Base-by-base conservation (phyloP, 2,797 vertebrate genomes). In the Trachops cirrhosus region DNA sequence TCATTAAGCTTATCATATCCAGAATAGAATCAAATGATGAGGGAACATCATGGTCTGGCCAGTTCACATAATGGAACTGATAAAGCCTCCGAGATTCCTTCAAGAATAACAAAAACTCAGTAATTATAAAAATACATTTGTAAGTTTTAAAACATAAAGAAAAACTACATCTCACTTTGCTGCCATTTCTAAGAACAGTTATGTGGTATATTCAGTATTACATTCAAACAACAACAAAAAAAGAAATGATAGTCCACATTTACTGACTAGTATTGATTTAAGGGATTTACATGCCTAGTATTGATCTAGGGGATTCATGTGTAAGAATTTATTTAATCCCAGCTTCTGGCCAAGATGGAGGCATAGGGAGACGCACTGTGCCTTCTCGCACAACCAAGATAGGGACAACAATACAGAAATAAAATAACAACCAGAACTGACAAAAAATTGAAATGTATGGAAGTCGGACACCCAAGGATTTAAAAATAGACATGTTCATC, bases 11-110 rank as follows among this genome's bases (percentile, higher is more conserved):
- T 89, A 99, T 99, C 99, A 99, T 99, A 91, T 99, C 99, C 98
- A 99, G 98, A 97, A 99, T 99, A 96, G 99, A 99, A 98, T 99
- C 99, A 96, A 99, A 99, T 0, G 99, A 99, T 0, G 99, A 99
- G n/a, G 99, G 99, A 80, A 99, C 99, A 68, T 99, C 99, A 2
- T 99, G 99, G 98, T 99, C 99, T 0, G 99, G 99, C 99, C 99
- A 99, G 98, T 99, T 99, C 86, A 99, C 99, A 88, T 99, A 99
- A 98, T 99, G 99, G 97, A 99, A 99, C 83, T 99, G 99, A 79
- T 99, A 99, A 57, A 99, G 97, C 96, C 99, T 99, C 87, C 99
- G 99, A 3, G 98, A 99, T 97, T 99, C 99, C 99, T 99, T 94
- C 80, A 89, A 46, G 48, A 97, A 77, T 97, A 85, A 91, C 8